phyloP scores from a whole-genome alignment of 2,888 invertebrate genomes.

The Dioctria linearis region DNA sequence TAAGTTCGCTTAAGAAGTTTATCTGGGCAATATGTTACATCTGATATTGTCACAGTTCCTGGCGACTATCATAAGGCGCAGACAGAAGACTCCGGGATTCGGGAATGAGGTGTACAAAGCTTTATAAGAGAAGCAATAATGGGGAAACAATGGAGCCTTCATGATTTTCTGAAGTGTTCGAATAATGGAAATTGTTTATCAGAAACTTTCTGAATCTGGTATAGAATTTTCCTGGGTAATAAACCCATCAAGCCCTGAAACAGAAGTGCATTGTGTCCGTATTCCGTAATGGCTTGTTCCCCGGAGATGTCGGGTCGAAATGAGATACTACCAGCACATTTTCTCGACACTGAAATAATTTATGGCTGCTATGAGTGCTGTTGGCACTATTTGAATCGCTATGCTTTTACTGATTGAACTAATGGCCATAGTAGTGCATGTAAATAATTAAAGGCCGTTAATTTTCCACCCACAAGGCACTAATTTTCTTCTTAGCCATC shows the following conservation, averaged over 20 bases:
- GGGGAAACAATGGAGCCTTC: conserved; percentile 29
- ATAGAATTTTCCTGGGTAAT: background rate
- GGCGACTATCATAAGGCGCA: conserved; percentile 13
- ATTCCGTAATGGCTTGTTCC: conserved; percentile 13
- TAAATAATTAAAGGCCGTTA: conserved; percentile 7
- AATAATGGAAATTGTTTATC: conserved; percentile 46
- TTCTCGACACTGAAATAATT: conserved; percentile 22
- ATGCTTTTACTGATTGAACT: no score
- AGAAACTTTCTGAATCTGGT: conserved; percentile 6
- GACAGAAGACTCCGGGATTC: background rate
- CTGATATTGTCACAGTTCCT: background rate
- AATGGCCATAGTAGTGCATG: background rate
- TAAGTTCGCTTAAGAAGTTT: conserved; percentile 42
- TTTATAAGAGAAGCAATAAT: background rate
- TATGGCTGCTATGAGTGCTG: background rate
- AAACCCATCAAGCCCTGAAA: background rate
- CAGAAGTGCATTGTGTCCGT: background rate
- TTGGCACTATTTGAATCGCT: background rate
- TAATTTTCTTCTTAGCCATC: conserved; percentile 20
- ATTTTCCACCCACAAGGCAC: conserved; percentile 23
- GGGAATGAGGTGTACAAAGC: background rate
- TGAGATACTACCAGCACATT: background rate
- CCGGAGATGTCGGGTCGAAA: background rate
- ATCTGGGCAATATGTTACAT: conserved; percentile 47
- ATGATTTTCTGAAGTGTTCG: background rate